Percentiles rank a stretch among this genome's conserved stretches.
Evolutionary conservation across 1,140 invertebrate genomes (phyloP).

Genomic region (Euwallacea fornicatus): DNA sequence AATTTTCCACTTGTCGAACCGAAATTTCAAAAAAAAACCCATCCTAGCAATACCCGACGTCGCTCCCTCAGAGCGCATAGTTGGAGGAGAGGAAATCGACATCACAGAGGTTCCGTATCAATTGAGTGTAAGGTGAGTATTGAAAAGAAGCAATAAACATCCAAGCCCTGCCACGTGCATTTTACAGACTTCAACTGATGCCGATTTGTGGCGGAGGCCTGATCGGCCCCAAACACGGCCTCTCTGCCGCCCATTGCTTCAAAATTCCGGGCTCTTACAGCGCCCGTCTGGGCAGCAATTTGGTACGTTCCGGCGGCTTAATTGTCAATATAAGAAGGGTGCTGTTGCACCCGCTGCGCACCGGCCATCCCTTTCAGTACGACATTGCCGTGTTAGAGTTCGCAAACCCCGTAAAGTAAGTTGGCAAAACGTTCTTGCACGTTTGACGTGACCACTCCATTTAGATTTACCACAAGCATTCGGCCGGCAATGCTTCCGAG

Average conservation of each 20-base stretch:
- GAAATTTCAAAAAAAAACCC: too few relatives aligned
- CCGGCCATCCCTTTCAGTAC: not conserved
- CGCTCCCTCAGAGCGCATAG: not conserved
- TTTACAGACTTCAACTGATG: not conserved
- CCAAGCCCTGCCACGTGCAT: not conserved
- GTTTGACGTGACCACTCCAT: not conserved
- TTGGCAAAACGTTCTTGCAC: not conserved
- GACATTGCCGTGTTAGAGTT: conserved; percentile 23
- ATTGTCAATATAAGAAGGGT: conserved; percentile 7
- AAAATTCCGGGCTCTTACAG: conserved; percentile 1
- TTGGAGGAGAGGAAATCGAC: not conserved
- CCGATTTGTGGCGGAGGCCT: conserved; percentile 15
- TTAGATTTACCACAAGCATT: conserved; percentile 12
- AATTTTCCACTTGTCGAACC: too few relatives aligned
- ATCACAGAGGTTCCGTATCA: conserved; percentile 2
- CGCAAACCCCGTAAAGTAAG: conserved; percentile 1
- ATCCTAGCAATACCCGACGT: too few relatives aligned
- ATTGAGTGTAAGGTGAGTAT: conserved; percentile 1
- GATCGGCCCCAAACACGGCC: conserved; percentile 13
- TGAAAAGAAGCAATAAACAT: not conserved
- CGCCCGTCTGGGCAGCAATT: conserved; percentile 8
- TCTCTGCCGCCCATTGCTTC: conserved; percentile 22
- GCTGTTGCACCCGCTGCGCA: conserved; percentile 7
- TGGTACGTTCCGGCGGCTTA: not conserved
- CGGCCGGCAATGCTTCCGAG: conserved; percentile 14